These are phyloP conservation scores for Falco concolor DNA, from an alignment of 2,797 vertebrate genomes.

Conservation along the genomic window DNA sequence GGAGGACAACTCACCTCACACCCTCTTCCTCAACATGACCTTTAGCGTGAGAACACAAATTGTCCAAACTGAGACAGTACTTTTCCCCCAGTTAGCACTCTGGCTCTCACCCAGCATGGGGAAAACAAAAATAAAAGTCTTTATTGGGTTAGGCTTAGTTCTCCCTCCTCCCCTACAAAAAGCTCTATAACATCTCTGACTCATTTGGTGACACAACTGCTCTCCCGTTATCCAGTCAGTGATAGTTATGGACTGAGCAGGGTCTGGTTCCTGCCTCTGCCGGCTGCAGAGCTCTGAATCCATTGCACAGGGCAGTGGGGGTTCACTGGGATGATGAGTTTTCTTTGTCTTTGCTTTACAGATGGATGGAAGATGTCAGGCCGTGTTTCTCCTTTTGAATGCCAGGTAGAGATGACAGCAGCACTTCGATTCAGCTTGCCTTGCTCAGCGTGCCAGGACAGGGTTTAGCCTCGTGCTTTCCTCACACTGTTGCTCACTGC, in stretches of 20 bases:
- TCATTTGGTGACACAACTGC: background rate
- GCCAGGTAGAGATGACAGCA: constrained; percentile 63
- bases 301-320: background rate
- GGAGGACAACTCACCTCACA: background rate
- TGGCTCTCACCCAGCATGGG: background rate
- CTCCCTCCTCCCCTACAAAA: background rate
- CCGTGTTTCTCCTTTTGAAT: constrained; percentile 67
- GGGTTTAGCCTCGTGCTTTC: constrained; percentile 50
- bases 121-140: background rate
- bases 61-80: background rate
- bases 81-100: background rate
- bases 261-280: background rate
- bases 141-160: background rate
- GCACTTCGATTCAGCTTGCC: constrained; percentile 52
- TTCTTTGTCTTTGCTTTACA: constrained; percentile 47
- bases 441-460: constrained; percentile 62
- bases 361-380: constrained; percentile 54
- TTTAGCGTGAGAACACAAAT: background rate
- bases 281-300: constrained; percentile 23
- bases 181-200: background rate
- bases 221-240: background rate
- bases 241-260: background rate
- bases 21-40: background rate
- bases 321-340: constrained; percentile 48
- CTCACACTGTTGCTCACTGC: constrained; percentile 54